These are phyloP conservation scores for Malurus cyaneus DNA, from an alignment of 2,113 vertebrate species.

Conservation along the genomic window DNA sequence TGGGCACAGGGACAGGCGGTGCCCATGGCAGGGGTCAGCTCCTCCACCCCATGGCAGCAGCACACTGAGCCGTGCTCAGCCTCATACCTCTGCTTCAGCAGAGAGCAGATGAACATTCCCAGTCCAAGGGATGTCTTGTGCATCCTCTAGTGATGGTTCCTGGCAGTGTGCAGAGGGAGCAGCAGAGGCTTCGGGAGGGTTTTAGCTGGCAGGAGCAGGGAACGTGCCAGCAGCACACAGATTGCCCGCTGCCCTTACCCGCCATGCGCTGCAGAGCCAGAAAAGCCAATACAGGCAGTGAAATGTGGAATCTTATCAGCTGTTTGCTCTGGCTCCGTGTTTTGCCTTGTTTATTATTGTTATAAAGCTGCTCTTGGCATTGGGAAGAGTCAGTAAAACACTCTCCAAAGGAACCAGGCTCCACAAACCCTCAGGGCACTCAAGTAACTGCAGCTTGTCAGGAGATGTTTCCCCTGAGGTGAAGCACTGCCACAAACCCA, in stretches of 20 bases:
- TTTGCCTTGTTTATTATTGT: neutral
- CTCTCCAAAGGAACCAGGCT: neutral
- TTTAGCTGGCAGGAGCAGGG: neutral
- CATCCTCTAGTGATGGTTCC: neutral
- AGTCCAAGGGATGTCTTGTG: neutral
- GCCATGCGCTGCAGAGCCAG: neutral
- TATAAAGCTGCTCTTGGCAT: neutral
- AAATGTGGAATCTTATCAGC: neutral
- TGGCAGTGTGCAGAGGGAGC: neutral
- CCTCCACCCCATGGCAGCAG: neutral
- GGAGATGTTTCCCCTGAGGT: neutral
- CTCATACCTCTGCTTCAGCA: fast-evolving
- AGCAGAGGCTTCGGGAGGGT: neutral
- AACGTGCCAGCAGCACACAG: neutral
- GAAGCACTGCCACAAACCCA: neutral
- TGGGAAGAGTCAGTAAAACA: neutral
- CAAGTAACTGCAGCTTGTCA: neutral
- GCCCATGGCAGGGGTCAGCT: neutral
- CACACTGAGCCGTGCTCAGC: fast-evolving
- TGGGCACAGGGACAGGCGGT: neutral
- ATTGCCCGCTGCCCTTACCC: neutral
- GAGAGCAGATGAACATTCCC: neutral
- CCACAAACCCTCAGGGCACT: neutral
- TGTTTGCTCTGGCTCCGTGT: neutral
- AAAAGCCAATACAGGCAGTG: neutral